Evolutionary conservation across 1,140 invertebrate genomes (phyloP).

Genomic region (Bilobella aurantiaca): DNA sequence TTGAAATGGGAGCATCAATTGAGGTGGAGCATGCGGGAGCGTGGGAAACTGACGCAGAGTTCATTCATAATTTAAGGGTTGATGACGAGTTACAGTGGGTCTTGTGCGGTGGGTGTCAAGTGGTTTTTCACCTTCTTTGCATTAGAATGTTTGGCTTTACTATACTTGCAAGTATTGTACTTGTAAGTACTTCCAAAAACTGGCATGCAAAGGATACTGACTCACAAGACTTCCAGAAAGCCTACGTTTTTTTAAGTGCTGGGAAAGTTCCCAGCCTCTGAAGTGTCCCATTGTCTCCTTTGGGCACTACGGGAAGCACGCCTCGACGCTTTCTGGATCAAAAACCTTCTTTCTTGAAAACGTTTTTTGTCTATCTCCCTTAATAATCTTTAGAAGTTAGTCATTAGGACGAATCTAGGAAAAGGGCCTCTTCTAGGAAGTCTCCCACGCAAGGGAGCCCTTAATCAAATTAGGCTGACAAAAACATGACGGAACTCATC

Average conservation of each 20-base stretch:
- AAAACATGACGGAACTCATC: too few species aligned
- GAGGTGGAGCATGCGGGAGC: not conserved
- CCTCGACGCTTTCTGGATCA: constrained; percentile 21
- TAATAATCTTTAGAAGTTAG: too few species aligned
- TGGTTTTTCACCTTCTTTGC: not conserved
- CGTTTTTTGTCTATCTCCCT: too few species aligned
- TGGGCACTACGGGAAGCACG: constrained; percentile 24
- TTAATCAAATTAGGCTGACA: too few species aligned
- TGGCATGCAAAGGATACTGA: too few species aligned
- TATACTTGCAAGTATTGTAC: too few species aligned
- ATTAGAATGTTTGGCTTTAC: too few species aligned
- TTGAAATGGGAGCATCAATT: too few species aligned
- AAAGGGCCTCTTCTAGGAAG: too few species aligned
- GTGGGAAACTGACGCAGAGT: not conserved
- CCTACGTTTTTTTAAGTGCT: constrained; percentile 15
- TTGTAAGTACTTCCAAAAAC: too few species aligned
- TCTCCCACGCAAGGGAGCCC: too few species aligned
- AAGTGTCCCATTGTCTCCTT: constrained; percentile 5
- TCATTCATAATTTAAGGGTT: not conserved
- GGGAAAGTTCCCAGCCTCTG: constrained; percentile 23
- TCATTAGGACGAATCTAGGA: too few species aligned
- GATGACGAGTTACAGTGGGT: not conserved
- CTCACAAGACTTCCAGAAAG: not conserved
- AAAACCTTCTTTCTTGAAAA: not conserved
- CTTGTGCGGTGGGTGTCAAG: not conserved